phyloP scores from a whole-genome alignment of 2,113 vertebrate species.

The Pelobates fuscus region DNA sequence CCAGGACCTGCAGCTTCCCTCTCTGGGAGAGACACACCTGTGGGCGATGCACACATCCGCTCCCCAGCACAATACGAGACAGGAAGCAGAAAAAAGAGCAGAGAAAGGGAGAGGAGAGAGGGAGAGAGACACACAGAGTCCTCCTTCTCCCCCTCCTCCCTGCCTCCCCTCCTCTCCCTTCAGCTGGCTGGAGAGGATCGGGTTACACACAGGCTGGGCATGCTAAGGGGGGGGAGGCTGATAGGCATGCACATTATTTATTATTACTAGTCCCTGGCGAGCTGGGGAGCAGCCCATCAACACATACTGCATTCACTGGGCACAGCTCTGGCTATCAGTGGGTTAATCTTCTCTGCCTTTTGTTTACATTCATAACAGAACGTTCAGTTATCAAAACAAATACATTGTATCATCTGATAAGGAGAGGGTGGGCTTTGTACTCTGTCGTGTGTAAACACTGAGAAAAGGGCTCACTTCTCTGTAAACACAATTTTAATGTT shows the following conservation, averaged over 20 bases:
- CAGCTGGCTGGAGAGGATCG: conserved; percentile 35
- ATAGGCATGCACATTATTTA: not conserved
- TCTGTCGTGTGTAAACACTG: too few species aligned
- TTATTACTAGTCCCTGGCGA: too few species aligned
- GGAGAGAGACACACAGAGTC: conserved; percentile 48
- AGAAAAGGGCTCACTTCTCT: too few species aligned
- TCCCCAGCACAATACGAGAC: conserved; percentile 64
- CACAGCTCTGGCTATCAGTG: too few species aligned
- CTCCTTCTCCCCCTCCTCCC: too few species aligned
- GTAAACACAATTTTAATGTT: too few species aligned
- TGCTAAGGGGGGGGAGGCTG: not conserved
- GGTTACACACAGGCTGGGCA: conserved; percentile 22
- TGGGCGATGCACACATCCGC: conserved; percentile 68
- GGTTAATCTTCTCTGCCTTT: not conserved
- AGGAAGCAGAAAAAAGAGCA: conserved; percentile 62
- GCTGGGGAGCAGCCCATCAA: too few species aligned
- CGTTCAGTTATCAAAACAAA: not conserved
- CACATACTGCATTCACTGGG: too few species aligned
- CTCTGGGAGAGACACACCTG: conserved; percentile 64
- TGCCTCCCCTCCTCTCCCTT: conserved; percentile 34
- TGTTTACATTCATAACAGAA: not conserved
- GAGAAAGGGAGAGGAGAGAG: conserved; percentile 54
- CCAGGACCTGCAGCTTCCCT: conserved; percentile 44
- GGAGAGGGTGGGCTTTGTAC: too few species aligned
- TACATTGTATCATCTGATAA: not conserved